Evolutionary conservation across 2,888 invertebrate genomes (phyloP).

Genomic region (Brachylomia viminalis): DNA sequence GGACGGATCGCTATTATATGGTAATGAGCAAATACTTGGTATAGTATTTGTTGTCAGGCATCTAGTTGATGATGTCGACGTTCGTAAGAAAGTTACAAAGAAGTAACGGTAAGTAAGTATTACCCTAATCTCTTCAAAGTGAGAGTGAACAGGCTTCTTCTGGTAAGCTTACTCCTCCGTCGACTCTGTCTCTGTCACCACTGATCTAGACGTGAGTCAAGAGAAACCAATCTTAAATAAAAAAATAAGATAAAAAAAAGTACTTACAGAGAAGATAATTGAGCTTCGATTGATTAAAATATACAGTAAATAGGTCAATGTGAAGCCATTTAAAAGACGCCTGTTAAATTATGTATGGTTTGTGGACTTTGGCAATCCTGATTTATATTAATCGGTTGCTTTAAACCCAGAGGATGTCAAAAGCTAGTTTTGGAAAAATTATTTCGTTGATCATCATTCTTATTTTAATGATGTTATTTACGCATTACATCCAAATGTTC

Average conservation of each 20-base stretch:
- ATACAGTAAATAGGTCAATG: not conserved
- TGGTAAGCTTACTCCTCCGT: too few relatives aligned
- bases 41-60: not conserved
- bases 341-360: not conserved
- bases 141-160: too few relatives aligned
- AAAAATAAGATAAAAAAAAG: not conserved
- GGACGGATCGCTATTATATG: too few relatives aligned
- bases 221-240: too few relatives aligned
- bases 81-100: not conserved
- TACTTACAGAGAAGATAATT: not conserved
- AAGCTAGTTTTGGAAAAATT: not conserved
- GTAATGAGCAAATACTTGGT: too few relatives aligned
- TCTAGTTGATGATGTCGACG: not conserved
- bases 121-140: too few relatives aligned
- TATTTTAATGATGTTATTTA: not conserved
- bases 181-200: too few relatives aligned
- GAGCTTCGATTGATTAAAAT: conserved; percentile 18
- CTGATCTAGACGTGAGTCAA: too few relatives aligned
- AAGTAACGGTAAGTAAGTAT: too few relatives aligned
- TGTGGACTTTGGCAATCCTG: not conserved
- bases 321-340: conserved; percentile 10
- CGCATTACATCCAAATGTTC: not conserved
- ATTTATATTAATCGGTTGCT: too few relatives aligned
- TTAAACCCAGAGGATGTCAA: not conserved
- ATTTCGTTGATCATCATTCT: not conserved